Conservation (phyloP, 2,888 invertebrate species). For the Thera britannica region DNA sequence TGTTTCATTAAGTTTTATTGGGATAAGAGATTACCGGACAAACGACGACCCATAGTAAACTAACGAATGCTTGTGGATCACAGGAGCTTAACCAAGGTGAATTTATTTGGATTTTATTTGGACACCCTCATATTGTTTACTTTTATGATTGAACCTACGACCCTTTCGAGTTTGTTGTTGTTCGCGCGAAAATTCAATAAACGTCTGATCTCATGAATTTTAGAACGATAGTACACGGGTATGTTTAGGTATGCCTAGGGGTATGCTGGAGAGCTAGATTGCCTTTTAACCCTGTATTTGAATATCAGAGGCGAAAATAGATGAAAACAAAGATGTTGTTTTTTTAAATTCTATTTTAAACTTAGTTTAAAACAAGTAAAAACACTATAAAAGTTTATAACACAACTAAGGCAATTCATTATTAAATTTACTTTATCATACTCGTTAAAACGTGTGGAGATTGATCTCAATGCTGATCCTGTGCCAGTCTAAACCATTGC, state of each 20-base stretch:
- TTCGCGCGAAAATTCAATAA: constrained; percentile 35
- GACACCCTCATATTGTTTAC: constrained; percentile 20
- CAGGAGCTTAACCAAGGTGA: neutral
- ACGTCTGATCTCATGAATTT: constrained; percentile 32
- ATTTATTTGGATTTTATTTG: constrained; percentile 15
- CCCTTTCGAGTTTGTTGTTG: constrained; percentile 36
- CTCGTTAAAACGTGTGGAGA: neutral
- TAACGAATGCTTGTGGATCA: too few species aligned
- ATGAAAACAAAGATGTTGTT: neutral
- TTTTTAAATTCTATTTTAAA: neutral
- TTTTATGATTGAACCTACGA: constrained; percentile 25
- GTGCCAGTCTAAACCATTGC: too few species aligned
- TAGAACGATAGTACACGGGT: constrained; percentile 23
- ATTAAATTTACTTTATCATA: neutral
- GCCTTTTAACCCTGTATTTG: constrained; percentile 18
- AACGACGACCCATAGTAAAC: too few species aligned
- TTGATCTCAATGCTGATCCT: neutral
- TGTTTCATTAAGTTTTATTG: too few species aligned
- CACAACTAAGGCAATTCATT: neutral
- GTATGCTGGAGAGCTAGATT: constrained; percentile 24
- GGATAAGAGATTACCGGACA: too few species aligned
- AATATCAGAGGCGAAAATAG: constrained; percentile 9
- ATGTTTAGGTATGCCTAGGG: constrained; percentile 23
- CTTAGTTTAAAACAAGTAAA: neutral
- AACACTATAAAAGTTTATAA: neutral